Percentiles rank a stretch among this genome's conserved stretches.
These are phyloP conservation scores for Ophion costatus DNA, from an alignment of 2,888 invertebrate species.

Conservation along the genomic window DNA sequence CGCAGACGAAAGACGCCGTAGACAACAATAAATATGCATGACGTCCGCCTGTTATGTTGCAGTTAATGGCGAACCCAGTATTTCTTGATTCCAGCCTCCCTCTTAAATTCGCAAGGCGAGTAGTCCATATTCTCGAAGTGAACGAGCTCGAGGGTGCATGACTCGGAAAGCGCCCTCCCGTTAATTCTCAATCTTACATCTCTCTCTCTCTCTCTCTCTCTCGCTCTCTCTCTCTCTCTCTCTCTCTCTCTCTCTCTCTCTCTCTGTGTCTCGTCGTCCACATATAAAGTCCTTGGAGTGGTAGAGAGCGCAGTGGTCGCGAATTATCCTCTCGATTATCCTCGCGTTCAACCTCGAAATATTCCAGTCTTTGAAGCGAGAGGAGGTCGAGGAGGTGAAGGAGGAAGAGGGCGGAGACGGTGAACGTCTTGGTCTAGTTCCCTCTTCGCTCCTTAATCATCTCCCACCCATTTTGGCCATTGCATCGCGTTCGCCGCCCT, in stretches of 20 bases:
- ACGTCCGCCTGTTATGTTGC: slow-evolving; percentile 33
- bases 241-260: neutral
- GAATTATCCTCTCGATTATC: slow-evolving; percentile 68
- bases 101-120: slow-evolving; percentile 27
- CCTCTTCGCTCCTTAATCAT: slow-evolving; percentile 55
- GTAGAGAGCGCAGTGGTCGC: slow-evolving; percentile 54
- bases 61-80: slow-evolving; percentile 38
- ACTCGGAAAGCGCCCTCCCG: slow-evolving; percentile 58
- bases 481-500: slow-evolving; percentile 33
- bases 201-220: slow-evolving; percentile 32
- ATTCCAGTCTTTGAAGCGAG: slow-evolving; percentile 59
- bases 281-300: slow-evolving; percentile 34
- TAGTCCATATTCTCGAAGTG: slow-evolving; percentile 56
- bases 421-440: slow-evolving; percentile 60
- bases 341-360: slow-evolving; percentile 65
- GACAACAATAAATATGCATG: neutral
- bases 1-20: neutral
- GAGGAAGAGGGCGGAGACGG: slow-evolving; percentile 24
- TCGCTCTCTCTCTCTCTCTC: slow-evolving; percentile 3
- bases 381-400: slow-evolving; percentile 21
- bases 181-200: slow-evolving; percentile 42
- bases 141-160: slow-evolving; percentile 55
- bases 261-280: slow-evolving; percentile 3
- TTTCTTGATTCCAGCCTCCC: slow-evolving; percentile 47
- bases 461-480: slow-evolving; percentile 46